These are phyloP conservation scores for Grus americana DNA, from an alignment of 2,113 vertebrate genomes.

Conservation along the genomic window DNA sequence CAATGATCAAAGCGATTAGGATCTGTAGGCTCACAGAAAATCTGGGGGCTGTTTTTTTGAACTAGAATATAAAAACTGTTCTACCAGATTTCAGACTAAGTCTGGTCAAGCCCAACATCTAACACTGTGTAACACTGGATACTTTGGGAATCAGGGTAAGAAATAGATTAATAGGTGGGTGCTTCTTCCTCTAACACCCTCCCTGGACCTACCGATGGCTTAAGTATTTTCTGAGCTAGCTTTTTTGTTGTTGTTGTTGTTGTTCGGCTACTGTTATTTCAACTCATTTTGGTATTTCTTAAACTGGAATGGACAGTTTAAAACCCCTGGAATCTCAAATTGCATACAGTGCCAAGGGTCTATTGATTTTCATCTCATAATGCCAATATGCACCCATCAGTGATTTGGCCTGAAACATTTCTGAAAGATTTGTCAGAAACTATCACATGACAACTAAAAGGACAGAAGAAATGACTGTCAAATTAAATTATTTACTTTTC, in stretches of 20 bases:
- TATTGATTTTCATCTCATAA: not conserved
- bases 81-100: not conserved
- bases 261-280: not conserved
- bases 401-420: not conserved
- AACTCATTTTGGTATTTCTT: not conserved
- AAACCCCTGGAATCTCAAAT: not conserved
- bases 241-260: too few relatives aligned
- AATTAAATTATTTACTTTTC: conserved; percentile 24
- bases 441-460: not conserved
- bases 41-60: not conserved
- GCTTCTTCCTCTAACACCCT: not conserved
- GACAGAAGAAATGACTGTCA: not conserved
- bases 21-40: not conserved
- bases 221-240: not conserved
- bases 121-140: not conserved
- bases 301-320: not conserved
- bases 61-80: not conserved
- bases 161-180: not conserved
- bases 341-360: not conserved
- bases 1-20: not conserved
- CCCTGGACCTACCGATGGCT: not conserved
- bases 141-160: not conserved
- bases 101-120: not conserved
- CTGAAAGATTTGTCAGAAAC: not conserved
- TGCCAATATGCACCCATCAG: not conserved